Conservation (phyloP, 2,113 vertebrate species). For the Scartelaos histophorus region DNA sequence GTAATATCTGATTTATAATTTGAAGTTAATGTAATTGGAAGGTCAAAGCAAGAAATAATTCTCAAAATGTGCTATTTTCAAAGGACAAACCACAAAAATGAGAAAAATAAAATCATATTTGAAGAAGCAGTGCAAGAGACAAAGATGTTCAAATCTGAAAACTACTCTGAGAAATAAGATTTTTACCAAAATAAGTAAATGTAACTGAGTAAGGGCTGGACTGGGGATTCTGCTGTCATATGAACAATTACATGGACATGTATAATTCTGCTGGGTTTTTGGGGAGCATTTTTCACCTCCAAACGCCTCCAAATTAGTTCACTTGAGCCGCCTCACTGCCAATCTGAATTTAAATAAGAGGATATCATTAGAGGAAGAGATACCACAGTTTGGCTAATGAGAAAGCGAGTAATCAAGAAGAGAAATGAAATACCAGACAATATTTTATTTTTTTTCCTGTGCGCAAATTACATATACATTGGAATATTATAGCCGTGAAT, state of each 20-base stretch:
- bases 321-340: conserved; percentile 11
- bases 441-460: conserved; percentile 12
- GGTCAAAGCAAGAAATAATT: too few relatives aligned
- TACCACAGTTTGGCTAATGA: conserved; percentile 14
- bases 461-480: conserved; percentile 25
- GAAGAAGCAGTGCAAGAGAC: too few relatives aligned
- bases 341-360: conserved; percentile 31
- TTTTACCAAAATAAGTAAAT: too few relatives aligned
- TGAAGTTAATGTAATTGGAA: too few relatives aligned
- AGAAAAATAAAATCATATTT: too few relatives aligned
- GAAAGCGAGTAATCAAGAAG: background rate
- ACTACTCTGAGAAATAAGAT: too few relatives aligned
- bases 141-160: too few relatives aligned
- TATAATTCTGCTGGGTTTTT: conserved; percentile 22
- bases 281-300: conserved; percentile 30
- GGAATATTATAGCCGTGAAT: conserved; percentile 4
- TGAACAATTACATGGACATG: conserved; percentile 5
- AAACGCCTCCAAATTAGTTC: conserved; percentile 14
- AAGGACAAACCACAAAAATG: too few relatives aligned
- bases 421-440: background rate
- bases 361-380: conserved; percentile 31
- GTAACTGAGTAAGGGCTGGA: too few relatives aligned
- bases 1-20: too few relatives aligned
- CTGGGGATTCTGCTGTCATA: background rate
- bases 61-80: too few relatives aligned